phyloP scores from a whole-genome alignment of 2,113 vertebrate species.

The Ovibos moschatus region DNA sequence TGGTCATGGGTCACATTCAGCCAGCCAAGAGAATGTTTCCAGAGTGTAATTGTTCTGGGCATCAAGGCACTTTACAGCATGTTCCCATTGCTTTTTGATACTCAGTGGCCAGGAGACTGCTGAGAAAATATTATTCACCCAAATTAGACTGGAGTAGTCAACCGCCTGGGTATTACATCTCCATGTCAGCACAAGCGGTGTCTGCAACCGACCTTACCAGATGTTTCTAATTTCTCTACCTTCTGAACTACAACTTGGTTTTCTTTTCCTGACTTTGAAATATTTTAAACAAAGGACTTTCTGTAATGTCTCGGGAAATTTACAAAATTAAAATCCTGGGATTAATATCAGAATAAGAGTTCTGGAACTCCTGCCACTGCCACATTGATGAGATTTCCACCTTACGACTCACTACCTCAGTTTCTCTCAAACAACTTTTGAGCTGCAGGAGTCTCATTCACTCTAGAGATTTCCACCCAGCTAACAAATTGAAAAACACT shows the following conservation, averaged over 20 bases:
- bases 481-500: conserved; percentile 44
- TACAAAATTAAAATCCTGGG: conserved; percentile 34
- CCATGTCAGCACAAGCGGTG: conserved; percentile 68
- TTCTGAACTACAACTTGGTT: conserved; percentile 65
- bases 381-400: not conserved
- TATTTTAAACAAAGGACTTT: conserved; percentile 74
- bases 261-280: conserved; percentile 63
- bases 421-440: not conserved
- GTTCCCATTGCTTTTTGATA: conserved; percentile 70
- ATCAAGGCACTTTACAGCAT: conserved; percentile 73
- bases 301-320: conserved; percentile 67
- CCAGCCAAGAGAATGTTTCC: conserved; percentile 72
- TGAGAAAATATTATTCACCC: conserved; percentile 81
- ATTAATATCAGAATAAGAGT: conserved; percentile 55
- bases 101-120: conserved; percentile 76
- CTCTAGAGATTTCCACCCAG: not conserved
- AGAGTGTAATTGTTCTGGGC: conserved; percentile 73
- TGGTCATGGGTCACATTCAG: conserved; percentile 42
- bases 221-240: conserved; percentile 81
- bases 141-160: conserved; percentile 74
- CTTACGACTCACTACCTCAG: not conserved
- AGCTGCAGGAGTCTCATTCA: not conserved
- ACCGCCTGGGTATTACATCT: conserved; percentile 68
- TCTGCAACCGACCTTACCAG: conserved; percentile 68
- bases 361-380: not conserved